These are phyloP conservation scores for Stenodema calcarata DNA, from an alignment of 2,888 invertebrate species.

Conservation along the genomic window DNA sequence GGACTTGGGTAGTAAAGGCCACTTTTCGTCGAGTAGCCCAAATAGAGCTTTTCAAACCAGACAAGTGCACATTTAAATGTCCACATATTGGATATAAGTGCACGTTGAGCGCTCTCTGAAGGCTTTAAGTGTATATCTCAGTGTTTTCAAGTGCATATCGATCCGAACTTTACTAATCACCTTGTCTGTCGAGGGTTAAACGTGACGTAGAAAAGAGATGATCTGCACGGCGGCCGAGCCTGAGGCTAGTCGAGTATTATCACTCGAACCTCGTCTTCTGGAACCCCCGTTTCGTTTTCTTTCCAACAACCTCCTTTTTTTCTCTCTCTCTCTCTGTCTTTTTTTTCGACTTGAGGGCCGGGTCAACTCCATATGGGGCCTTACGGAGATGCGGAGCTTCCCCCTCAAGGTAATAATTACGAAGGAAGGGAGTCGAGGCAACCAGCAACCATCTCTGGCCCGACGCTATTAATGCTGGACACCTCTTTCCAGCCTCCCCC, in stretches of 20 bases:
- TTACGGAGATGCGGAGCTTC: constrained; percentile 10
- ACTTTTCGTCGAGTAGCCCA: too few species aligned
- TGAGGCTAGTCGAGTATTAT: not conserved
- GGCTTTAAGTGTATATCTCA: too few species aligned
- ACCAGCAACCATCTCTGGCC: constrained; percentile 14
- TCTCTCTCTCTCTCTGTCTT: too few species aligned
- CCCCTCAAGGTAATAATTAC: constrained; percentile 29
- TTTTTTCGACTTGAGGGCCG: not conserved
- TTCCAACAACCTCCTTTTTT: not conserved
- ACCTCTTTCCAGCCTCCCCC: constrained; percentile 19
- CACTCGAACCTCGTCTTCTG: not conserved
- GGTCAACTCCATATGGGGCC: constrained; percentile 40
- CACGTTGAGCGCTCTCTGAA: too few species aligned
- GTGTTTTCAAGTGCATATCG: too few species aligned
- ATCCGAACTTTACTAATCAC: too few species aligned
- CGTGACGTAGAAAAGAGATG: too few species aligned
- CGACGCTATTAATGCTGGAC: constrained; percentile 48
- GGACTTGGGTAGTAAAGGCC: too few species aligned
- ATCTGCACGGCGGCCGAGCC: not conserved
- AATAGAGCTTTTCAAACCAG: too few species aligned
- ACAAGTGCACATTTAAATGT: too few species aligned
- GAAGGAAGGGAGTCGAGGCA: not conserved
- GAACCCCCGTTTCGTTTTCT: not conserved
- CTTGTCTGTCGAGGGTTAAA: too few species aligned
- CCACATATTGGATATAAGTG: too few species aligned